These are phyloP conservation scores for Caenorhabditis sp. DNA, from an alignment of 2,888 invertebrate species.

Conservation along the genomic window DNA sequence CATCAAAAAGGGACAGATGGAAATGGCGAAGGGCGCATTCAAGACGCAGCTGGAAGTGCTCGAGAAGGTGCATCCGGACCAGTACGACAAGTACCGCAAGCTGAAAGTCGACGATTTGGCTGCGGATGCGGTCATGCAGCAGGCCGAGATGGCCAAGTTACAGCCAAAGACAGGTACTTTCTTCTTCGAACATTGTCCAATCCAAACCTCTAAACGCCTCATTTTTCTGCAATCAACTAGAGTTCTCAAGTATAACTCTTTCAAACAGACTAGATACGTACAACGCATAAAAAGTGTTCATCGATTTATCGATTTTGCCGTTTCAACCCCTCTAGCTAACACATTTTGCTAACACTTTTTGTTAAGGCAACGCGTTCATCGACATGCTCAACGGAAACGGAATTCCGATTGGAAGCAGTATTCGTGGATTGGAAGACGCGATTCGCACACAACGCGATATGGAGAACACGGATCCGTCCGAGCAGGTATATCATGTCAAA, in stretches of 20 bases:
- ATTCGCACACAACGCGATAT: slow-evolving; percentile 71
- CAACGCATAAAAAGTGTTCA: too few relatives aligned
- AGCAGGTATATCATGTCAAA: too few relatives aligned
- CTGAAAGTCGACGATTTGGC: slow-evolving; percentile 72
- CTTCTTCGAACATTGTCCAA: too few relatives aligned
- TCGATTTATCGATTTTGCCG: too few relatives aligned
- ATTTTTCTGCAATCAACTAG: too few relatives aligned
- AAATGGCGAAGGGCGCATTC: slow-evolving; percentile 76
- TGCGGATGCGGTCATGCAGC: slow-evolving; percentile 73
- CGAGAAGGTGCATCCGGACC: slow-evolving; percentile 74
- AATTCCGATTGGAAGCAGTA: slow-evolving; percentile 71
- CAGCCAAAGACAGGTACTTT: slow-evolving; percentile 71
- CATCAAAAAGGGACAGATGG: slow-evolving; percentile 75
- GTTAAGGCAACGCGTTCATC: slow-evolving; percentile 68
- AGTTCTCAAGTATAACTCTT: too few relatives aligned
- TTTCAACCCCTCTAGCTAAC: too few relatives aligned
- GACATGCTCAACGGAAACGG: slow-evolving; percentile 76
- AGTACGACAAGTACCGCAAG: slow-evolving; percentile 72
- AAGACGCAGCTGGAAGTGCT: slow-evolving; percentile 73
- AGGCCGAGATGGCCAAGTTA: slow-evolving; percentile 67
- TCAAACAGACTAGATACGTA: too few relatives aligned
- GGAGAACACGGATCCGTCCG: slow-evolving; percentile 71
- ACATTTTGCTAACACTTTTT: background rate
- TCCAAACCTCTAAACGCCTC: too few relatives aligned
- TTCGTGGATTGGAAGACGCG: slow-evolving; percentile 71